phyloP scores from a whole-genome alignment of 2,888 invertebrate genomes.

The Tetragonula carbonaria region DNA sequence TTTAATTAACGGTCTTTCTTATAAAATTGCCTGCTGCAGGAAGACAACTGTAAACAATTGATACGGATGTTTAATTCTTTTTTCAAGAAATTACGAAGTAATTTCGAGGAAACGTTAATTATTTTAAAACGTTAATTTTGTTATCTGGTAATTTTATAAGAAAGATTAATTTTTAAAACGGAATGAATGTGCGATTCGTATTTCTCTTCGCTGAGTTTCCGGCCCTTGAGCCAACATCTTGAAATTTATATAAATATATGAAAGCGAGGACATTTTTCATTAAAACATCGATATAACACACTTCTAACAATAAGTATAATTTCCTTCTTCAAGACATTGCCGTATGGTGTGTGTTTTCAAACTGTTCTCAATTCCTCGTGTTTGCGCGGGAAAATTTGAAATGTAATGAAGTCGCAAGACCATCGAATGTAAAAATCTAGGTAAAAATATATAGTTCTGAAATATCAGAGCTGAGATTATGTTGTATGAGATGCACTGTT shows the following conservation, averaged over 20 bases:
- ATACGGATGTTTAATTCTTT: not conserved
- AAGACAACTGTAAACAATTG: constrained; percentile 27
- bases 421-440: constrained; percentile 37
- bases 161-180: constrained; percentile 1
- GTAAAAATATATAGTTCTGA: constrained; percentile 30
- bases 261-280: constrained; percentile 22
- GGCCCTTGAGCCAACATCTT: not conserved
- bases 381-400: constrained; percentile 22
- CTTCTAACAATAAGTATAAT: constrained; percentile 18
- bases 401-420: constrained; percentile 2
- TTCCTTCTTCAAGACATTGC: constrained; percentile 8
- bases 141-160: constrained; percentile 31
- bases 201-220: not conserved
- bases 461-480: constrained; percentile 23
- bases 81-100: not conserved
- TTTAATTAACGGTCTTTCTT: constrained; percentile 20
- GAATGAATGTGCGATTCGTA: constrained; percentile 25
- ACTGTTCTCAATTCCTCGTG: constrained; percentile 42
- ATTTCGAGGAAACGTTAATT: too few species aligned
- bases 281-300: constrained; percentile 32
- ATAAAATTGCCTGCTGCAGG: constrained; percentile 26
- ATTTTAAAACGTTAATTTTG: not conserved
- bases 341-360: not conserved
- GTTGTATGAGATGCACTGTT: constrained; percentile 4
- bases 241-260: constrained; percentile 14